Base-by-base conservation (phyloP, 1,140 invertebrate genomes). In the Akabosia matsudoensis region DNA sequence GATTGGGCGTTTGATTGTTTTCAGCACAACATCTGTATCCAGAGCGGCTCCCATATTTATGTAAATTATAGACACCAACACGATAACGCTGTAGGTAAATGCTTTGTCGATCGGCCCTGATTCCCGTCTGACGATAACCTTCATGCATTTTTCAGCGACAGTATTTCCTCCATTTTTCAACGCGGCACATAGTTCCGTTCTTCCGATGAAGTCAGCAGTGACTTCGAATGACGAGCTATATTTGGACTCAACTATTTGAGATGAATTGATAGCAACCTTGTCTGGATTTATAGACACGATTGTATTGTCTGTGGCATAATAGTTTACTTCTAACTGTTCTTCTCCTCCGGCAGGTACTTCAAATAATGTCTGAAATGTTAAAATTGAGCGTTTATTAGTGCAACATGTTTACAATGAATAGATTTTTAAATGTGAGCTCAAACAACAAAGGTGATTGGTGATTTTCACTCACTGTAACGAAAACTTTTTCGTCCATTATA, bases 21-120 rank as follows among this genome's bases (percentile, higher is more conserved):
- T 85, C 79, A 88, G 89, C 4, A 96, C 88, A 2, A 92, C 88
- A 0, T 86, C 82, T 87, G 93, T 89, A 83, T 95, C 91, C 83
- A 97, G 88, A 0, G 94, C 93, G 84, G 94, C 96, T 0, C 95
- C 95, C 86, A 97, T 96, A 85, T 97, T 96, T 64, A 97, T 92
- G 83, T 95, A 97, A 76, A 95, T 90, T 64, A 96, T 85, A 0
- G 91, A 90, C 73, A 97, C 92, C 70, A 97, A 87, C 67, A 89
- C 84, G 10, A 90, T 90, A 1, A 96, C 90, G 74, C 91, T 92
- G 34, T 85, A 87, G 0, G 91, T 90, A 81, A 97, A 97, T 22
- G 93, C 84, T 4, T 85, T 88, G 83, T 95, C 93, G 24, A 95
- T 88, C 30, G 88, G 76, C 61, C 90, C 84, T 61, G 88, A 83